Percentiles rank a stretch among this genome's conserved stretches.
These are phyloP conservation scores for Rotaria macrura DNA, from an alignment of 2,888 invertebrate genomes.

Conservation along the genomic window DNA sequence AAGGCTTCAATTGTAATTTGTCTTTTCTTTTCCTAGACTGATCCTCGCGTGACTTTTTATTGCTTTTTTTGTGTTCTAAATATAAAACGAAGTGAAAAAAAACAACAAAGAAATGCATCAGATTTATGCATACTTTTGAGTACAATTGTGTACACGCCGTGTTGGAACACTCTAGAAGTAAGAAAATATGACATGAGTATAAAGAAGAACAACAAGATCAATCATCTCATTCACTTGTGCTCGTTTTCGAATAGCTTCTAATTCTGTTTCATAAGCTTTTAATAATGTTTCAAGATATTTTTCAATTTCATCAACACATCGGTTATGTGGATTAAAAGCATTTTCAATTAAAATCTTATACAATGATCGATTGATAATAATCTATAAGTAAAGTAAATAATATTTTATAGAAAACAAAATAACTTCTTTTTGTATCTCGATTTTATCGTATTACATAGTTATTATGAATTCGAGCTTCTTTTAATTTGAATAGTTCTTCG, in stretches of 20 bases:
- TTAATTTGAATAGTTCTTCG: not conserved
- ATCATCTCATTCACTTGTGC: not conserved
- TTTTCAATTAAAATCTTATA: constrained; percentile 9
- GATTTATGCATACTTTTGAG: not conserved
- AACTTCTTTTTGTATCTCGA: not conserved
- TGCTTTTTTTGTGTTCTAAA: no score
- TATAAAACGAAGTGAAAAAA: no score
- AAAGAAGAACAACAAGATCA: not conserved
- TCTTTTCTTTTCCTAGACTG: no score
- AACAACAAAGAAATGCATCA: not conserved
- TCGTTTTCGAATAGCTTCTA: not conserved
- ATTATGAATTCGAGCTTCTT: not conserved
- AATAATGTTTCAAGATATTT: not conserved
- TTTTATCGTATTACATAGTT: not conserved
- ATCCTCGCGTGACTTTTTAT: no score
- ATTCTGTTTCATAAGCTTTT: not conserved
- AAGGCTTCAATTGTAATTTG: no score
- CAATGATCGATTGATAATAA: not conserved
- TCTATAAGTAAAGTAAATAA: not conserved
- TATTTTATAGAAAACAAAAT: not conserved
- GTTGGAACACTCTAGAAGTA: not conserved
- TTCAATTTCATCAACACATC: not conserved
- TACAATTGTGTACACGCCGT: not conserved
- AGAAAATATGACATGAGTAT: not conserved
- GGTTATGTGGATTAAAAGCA: not conserved